Evolutionary conservation across 2,888 invertebrate species (phyloP).

Genomic region (Melanostoma scalare): DNA sequence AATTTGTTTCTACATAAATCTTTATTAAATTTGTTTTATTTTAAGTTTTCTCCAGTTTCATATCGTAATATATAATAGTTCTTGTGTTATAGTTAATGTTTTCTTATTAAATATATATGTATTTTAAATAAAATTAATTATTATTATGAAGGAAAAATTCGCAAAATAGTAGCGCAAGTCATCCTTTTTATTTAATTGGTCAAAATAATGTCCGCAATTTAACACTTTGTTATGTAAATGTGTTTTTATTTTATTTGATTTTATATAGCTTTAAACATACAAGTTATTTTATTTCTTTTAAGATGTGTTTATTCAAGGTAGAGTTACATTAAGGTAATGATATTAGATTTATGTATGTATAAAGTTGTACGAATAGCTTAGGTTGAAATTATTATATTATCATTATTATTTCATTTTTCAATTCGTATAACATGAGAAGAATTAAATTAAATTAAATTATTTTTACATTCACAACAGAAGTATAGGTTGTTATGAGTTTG

Average conservation of each 20-base stretch:
- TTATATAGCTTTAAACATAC: slow-evolving; percentile 45
- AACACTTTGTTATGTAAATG: slow-evolving; percentile 46
- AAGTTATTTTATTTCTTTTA: slow-evolving; percentile 31
- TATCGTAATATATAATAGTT: slow-evolving; percentile 69
- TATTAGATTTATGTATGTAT: slow-evolving; percentile 57
- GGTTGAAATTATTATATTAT: slow-evolving; percentile 19
- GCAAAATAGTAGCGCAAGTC: slow-evolving; percentile 66
- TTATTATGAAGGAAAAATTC: slow-evolving; percentile 71
- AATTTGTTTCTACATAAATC: slow-evolving; percentile 78
- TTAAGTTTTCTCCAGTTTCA: slow-evolving; percentile 72
- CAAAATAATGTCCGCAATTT: slow-evolving; percentile 66
- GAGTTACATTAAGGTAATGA: slow-evolving; percentile 69
- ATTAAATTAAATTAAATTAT: slow-evolving; percentile 3
- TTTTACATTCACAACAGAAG: slow-evolving; percentile 40
- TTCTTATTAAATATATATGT: slow-evolving; percentile 69
- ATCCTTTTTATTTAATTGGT: slow-evolving; percentile 63
- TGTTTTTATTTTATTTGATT: slow-evolving; percentile 26
- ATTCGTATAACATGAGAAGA: slow-evolving; percentile 14
- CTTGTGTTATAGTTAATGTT: slow-evolving; percentile 62
- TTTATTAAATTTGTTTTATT: slow-evolving; percentile 78
- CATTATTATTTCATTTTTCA: slow-evolving; percentile 29
- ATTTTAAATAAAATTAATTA: slow-evolving; percentile 75
- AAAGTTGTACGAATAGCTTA: slow-evolving; percentile 67
- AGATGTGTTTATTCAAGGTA: slow-evolving; percentile 62
- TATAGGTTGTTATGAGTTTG: slow-evolving; percentile 3